Base-by-base conservation (phyloP, 1,140 invertebrate genomes). In the Atta colombica region DNA sequence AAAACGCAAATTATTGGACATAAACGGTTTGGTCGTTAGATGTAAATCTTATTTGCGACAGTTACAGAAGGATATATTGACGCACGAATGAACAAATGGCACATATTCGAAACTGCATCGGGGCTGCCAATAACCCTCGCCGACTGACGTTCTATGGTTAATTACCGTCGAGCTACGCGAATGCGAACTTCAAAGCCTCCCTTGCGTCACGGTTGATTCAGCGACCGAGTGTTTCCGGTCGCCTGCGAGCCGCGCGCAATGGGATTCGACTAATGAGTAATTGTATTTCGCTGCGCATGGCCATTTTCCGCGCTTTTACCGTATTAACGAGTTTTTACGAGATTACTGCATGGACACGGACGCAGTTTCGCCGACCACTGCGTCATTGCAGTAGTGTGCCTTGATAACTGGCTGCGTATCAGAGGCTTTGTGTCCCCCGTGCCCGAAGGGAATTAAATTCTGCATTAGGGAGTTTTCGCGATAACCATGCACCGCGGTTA, bases 251-350 rank as follows among this genome's bases (percentile, higher is more conserved):
- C 53, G 68, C 39, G 77, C 55, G 78, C 66, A 86, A 82, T 71
- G 85, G 66, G 78, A 86, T 81, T 82, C 85, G 77, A 78, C 86
- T 87, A 84, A 87, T 87, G 80, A 87, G 68, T 87, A 87, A 87
- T 87, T 87, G 86, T 87, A 87, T 87, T 87, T 87, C 68, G 68
- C 69, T 63, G 69, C 63, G 77, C 77, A 35, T 69, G 69, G 53
- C 66, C 69, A 87, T 87, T 87, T 87, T 87, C 86, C 80, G 80
- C 58, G 55, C 86, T 84, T 82, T 87, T 84, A 74, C 80, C 55
- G 60, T 87, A 87, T 87, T 84, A 86, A 82, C 85, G 77, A 86
- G 77, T 86, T 82, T 86, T 86, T 86, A 86, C 60, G 85, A 81
- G 77, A 82, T 86, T 86, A 86, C 55, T 35, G 53, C 55, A 63